A percentile compares a stretch with the other conserved stretches of the same genome.
These are phyloP conservation scores for Noctua fimbriata DNA, from an alignment of 2,888 invertebrate genomes.

Conservation along the genomic window DNA sequence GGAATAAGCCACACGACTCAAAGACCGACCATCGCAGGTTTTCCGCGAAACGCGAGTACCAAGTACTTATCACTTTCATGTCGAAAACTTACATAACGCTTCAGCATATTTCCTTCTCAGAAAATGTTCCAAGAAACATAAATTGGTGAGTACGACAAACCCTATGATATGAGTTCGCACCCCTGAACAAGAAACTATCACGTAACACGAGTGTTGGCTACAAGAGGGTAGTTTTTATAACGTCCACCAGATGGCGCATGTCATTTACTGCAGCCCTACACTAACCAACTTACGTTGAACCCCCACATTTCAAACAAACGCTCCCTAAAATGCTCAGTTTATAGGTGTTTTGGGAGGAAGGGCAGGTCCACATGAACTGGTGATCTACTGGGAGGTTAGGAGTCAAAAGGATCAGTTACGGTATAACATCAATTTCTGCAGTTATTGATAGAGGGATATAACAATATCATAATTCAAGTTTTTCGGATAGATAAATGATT, in stretches of 20 bases:
- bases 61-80: conserved; percentile 49
- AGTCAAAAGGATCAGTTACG: conserved; percentile 87
- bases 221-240: conserved; percentile 88
- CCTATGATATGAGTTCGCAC: conserved; percentile 67
- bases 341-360: conserved; percentile 21
- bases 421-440: conserved; percentile 84
- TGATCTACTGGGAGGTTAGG: conserved; percentile 81
- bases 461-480: conserved; percentile 85
- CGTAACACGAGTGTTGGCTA: conserved; percentile 82
- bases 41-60: conserved; percentile 28
- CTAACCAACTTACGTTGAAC: conserved; percentile 70
- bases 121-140: conserved; percentile 29
- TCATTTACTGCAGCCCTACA: conserved; percentile 86
- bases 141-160: conserved; percentile 34
- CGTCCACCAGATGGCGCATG: conserved; percentile 87
- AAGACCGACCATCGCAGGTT: conserved; percentile 32
- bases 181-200: conserved; percentile 87
- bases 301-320: conserved; percentile 42
- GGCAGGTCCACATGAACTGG: conserved; percentile 74
- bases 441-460: conserved; percentile 86
- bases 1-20: conserved; percentile 37
- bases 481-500: conserved; percentile 64
- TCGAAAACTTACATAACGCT: conserved; percentile 37
- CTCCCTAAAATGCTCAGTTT: neutral
- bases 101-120: conserved; percentile 18